Percentiles rank a stretch among this genome's conserved stretches.
Evolutionary conservation across 2,797 vertebrate genomes (phyloP).

Genomic region (Schizopygopsis malacanthus): DNA sequence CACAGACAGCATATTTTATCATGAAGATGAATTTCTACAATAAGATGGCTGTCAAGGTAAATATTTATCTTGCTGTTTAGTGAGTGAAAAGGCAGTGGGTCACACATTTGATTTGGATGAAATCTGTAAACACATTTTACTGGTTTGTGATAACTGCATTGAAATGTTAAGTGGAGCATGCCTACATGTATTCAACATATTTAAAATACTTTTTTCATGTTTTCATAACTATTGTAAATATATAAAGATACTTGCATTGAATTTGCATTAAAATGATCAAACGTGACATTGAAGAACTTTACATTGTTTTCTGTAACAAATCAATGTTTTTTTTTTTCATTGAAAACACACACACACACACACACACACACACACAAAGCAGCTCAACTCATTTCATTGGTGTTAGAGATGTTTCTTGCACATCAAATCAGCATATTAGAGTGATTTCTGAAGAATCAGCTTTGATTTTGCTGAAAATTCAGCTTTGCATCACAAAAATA

Average conservation of each 20-base stretch:
- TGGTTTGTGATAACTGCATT: conserved; percentile 74
- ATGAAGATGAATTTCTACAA: conserved; percentile 99
- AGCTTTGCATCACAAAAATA: background rate
- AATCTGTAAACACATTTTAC: conserved; percentile 80
- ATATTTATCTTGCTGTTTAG: conserved; percentile 93
- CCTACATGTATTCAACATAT: background rate
- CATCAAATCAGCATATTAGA: background rate
- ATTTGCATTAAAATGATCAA: background rate
- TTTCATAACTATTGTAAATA: background rate
- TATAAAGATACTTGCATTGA: background rate
- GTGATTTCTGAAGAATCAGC: background rate
- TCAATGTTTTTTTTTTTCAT: background rate
- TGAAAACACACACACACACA: background rate
- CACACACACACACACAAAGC: too few species aligned
- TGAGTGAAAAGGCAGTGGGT: conserved; percentile 90
- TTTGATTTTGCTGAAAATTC: background rate
- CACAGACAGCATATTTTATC: conserved; percentile 94
- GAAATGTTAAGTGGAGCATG: background rate
- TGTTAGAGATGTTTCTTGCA: background rate
- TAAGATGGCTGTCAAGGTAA: conserved; percentile 99
- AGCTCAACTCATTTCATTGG: background rate
- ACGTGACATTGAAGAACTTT: background rate
- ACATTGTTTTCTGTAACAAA: background rate
- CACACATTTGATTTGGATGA: conserved; percentile 80
- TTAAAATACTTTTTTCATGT: background rate